A percentile compares a stretch with the other conserved stretches of the same genome.
Conservation (phyloP, 1,140 invertebrate species). For the Agrilus planipennis region DNA sequence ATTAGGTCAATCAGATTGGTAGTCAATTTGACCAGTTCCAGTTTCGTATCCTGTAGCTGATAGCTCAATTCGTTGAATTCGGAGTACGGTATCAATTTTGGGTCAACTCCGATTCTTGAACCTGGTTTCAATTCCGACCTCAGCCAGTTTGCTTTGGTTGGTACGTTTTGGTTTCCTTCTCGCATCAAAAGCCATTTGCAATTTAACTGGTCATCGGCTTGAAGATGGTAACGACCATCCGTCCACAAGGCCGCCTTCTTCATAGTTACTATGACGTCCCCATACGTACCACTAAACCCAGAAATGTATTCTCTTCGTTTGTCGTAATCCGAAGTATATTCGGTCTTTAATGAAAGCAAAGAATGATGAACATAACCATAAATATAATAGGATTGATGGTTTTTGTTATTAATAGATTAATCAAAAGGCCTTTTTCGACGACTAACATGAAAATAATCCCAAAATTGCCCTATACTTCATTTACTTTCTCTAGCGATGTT, state of each 20-base stretch:
- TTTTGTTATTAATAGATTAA: too few species aligned
- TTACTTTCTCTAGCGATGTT: too few species aligned
- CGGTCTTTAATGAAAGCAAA: slow-evolving; percentile 44
- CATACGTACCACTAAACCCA: slow-evolving; percentile 76
- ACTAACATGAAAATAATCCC: too few species aligned
- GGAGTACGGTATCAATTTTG: slow-evolving; percentile 53
- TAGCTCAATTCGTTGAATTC: slow-evolving; percentile 42
- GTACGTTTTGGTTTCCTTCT: slow-evolving; percentile 44
- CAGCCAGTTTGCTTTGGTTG: slow-evolving; percentile 50
- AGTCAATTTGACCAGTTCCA: slow-evolving; percentile 49
- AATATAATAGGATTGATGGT: too few species aligned
- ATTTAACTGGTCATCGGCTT: slow-evolving; percentile 61
- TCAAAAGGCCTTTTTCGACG: too few species aligned
- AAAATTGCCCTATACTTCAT: too few species aligned
- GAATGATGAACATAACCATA: too few species aligned
- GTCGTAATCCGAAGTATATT: slow-evolving; percentile 59
- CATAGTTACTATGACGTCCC: slow-evolving; percentile 63
- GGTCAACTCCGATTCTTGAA: slow-evolving; percentile 70
- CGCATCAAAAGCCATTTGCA: slow-evolving; percentile 75
- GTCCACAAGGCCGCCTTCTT: slow-evolving; percentile 79
- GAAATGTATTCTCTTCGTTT: slow-evolving; percentile 68
- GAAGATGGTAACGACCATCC: slow-evolving; percentile 71
- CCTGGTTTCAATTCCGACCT: slow-evolving; percentile 50
- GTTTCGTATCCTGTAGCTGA: slow-evolving; percentile 40
- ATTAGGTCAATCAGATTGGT: slow-evolving; percentile 71